Percentiles rank a stretch among this genome's conserved stretches.
phyloP scores from a whole-genome alignment of 2,113 vertebrate genomes.

The Deroptyus accipitrinus region DNA sequence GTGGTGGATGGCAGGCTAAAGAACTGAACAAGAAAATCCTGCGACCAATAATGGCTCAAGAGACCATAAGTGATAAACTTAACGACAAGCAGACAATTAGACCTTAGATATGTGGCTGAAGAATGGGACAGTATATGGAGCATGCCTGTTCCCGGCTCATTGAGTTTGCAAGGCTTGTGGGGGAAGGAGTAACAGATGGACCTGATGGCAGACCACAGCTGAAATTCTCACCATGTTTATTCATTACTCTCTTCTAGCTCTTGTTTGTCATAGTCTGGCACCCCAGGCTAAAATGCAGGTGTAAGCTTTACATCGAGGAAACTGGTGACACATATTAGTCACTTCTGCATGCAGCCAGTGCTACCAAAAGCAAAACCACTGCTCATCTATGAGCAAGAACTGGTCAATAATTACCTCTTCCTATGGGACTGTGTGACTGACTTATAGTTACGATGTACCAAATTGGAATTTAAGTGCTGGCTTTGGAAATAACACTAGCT shows the following conservation, averaged over 20 bases:
- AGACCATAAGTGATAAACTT: background rate
- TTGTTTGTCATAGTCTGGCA: slow-evolving; percentile 47
- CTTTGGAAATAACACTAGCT: background rate
- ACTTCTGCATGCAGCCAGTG: background rate
- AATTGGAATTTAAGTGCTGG: slow-evolving; percentile 7
- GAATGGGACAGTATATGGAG: slow-evolving; percentile 7
- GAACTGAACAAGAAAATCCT: background rate
- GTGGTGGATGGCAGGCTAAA: background rate
- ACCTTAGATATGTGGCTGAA: background rate
- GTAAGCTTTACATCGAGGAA: slow-evolving; percentile 6
- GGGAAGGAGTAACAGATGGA: slow-evolving; percentile 29
- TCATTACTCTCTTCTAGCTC: slow-evolving; percentile 27
- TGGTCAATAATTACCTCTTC: background rate
- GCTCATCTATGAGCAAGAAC: background rate
- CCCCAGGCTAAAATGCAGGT: background rate
- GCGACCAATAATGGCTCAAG: background rate
- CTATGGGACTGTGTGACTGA: background rate
- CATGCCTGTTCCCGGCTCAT: background rate
- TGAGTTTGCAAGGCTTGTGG: slow-evolving; percentile 27
- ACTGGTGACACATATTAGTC: background rate
- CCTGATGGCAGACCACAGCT: slow-evolving; percentile 39
- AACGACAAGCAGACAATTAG: background rate
- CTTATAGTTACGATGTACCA: background rate
- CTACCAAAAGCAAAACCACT: background rate
- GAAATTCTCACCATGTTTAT: slow-evolving; percentile 49